These are phyloP conservation scores for Orthochromis indermauri DNA, from an alignment of 2,113 vertebrate genomes.

Conservation along the genomic window DNA sequence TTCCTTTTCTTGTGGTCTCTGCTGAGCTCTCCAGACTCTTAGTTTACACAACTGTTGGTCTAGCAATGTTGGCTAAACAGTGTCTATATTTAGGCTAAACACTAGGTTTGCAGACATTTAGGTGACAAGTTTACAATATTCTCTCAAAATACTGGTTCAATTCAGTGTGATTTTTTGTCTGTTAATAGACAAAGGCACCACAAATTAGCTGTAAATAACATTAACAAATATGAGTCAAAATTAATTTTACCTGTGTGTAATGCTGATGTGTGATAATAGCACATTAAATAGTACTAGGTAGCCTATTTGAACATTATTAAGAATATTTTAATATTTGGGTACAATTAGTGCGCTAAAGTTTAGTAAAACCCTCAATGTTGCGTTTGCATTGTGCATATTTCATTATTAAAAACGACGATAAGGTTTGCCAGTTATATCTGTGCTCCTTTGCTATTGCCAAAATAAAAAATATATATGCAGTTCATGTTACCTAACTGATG, in stretches of 20 bases:
- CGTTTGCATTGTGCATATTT: not conserved
- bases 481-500: not conserved
- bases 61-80: not conserved
- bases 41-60: not conserved
- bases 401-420: not conserved
- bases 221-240: not conserved
- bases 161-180: not conserved
- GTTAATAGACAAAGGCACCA: not conserved
- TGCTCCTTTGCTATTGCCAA: not conserved
- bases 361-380: not conserved
- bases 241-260: not conserved
- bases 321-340: not conserved
- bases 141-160: not conserved
- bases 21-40: not conserved
- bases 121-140: not conserved
- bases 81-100: not conserved
- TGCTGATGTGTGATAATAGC: not conserved
- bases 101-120: not conserved
- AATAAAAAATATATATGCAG: not conserved
- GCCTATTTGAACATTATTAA: not conserved
- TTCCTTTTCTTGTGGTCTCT: not conserved
- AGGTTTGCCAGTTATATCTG: not conserved
- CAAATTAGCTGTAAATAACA: not conserved
- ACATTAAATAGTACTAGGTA: not conserved
- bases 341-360: not conserved